Base-by-base conservation (phyloP, 2,888 invertebrate genomes). In the Caenorhabditis sp. region DNA sequence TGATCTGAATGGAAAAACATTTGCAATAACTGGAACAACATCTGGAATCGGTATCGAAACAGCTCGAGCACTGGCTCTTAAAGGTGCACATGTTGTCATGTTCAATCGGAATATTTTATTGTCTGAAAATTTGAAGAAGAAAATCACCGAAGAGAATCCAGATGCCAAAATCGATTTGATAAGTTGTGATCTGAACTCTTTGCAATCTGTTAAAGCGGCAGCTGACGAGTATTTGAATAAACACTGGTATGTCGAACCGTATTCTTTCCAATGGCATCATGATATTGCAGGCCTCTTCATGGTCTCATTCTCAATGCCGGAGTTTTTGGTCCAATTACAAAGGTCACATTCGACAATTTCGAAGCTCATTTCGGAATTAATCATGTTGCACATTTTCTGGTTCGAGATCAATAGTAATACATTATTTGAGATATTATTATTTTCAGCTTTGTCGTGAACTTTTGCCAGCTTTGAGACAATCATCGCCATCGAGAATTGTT, bases 21-120 rank as follows among this genome's bases (percentile, higher is more conserved):
- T 78, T 58, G 76, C 82, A 19, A 79, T 84, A 55, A 84, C 84
- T 37, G 84, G 84, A 58, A 82, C 83, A 21, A 81, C 36, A 19
- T 64, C 78, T 26, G 82, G 81, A 53, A 81, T 82, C 19, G 83
- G 83, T 43, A 76, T 75, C 12, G 84, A 84, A 58, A 84, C 84
- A 0, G 83, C 82, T 8, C 66, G 79, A 43, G 74, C 82, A 5
- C 68, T 84, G 5, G 83, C 82, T 37, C 53, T 82, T 5, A 77
- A 69, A 37, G 83, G 83, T 31, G 95, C 95, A 85, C 92, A 92
- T 76, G 92, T 97, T 0, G 91, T 95, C 51, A 91, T 97, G 87
- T 95, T 94, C 0, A 95, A 95, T 88, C 90, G 96, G 24, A 87
- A 89, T 71, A 62, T 87, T 27, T 90, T 91, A 54, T 91, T 92